Conservation (phyloP, 2,888 invertebrate genomes). For the Strigamia maritima region DNA sequence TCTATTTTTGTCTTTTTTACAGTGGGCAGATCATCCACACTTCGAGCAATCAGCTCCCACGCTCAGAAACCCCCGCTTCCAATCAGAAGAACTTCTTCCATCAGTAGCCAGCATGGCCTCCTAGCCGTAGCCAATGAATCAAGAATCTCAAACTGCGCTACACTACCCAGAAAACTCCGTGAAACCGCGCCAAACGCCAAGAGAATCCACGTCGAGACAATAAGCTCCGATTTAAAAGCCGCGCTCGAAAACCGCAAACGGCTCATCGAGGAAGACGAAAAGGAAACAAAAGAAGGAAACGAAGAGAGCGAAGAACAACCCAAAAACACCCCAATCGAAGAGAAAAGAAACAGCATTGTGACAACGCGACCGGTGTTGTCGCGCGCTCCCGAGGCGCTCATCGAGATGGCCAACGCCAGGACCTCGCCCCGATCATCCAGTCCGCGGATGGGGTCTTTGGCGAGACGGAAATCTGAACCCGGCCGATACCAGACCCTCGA, state of each 20-base stretch:
- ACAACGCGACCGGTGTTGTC: too few relatives aligned
- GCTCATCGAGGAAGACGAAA: too few relatives aligned
- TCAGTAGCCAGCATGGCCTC: slow-evolving; percentile 46
- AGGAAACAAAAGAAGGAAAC: too few relatives aligned
- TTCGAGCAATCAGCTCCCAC: slow-evolving; percentile 40
- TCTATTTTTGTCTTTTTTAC: not conserved
- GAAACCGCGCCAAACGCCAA: not conserved
- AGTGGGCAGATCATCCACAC: slow-evolving; percentile 39
- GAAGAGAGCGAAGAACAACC: too few relatives aligned
- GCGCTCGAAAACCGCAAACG: too few relatives aligned
- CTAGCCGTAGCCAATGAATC: slow-evolving; percentile 37
- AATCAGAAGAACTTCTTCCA: slow-evolving; percentile 72
- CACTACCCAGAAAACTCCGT: not conserved
- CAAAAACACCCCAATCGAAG: too few relatives aligned
- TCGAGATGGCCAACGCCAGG: too few relatives aligned
- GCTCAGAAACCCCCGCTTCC: slow-evolving; percentile 72
- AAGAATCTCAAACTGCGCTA: slow-evolving; percentile 36
- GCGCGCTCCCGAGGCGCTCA: too few relatives aligned
- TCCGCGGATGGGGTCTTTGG: slow-evolving; percentile 35
- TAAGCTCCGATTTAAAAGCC: too few relatives aligned
- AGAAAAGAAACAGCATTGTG: too few relatives aligned
- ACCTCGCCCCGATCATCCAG: not conserved
- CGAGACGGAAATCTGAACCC: slow-evolving; percentile 26
- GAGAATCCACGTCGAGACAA: too few relatives aligned
- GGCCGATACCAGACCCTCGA: slow-evolving; percentile 35